A percentile compares a stretch with the other conserved stretches of the same genome.
Conservation (phyloP, 1,140 invertebrate genomes). For the Andrena cerasifolii region DNA sequence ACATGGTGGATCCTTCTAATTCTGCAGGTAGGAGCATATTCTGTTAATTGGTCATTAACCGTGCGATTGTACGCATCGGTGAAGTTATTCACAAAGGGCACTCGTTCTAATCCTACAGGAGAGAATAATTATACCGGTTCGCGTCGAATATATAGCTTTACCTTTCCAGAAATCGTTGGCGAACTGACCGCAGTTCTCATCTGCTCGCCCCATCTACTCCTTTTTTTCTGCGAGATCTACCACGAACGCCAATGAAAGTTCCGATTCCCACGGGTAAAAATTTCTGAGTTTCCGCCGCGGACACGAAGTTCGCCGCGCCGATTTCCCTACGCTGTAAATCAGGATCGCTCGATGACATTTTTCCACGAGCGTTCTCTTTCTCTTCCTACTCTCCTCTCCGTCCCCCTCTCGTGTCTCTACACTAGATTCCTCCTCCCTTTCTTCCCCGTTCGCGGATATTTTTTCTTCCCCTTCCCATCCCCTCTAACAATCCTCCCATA, state of each 20-base stretch:
- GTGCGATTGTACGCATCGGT: slow-evolving; percentile 15
- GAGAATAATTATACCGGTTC: background rate
- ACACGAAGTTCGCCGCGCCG: slow-evolving; percentile 62
- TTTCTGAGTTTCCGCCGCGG: slow-evolving; percentile 60
- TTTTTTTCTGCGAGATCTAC: slow-evolving; percentile 21
- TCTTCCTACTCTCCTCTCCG: background rate
- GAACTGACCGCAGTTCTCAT: background rate
- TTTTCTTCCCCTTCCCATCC: slow-evolving; percentile 19
- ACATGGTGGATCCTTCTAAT: slow-evolving; percentile 32
- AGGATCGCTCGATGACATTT: slow-evolving; percentile 75
- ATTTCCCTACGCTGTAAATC: slow-evolving; percentile 76
- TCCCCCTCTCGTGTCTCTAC: background rate
- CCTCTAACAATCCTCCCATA: slow-evolving; percentile 36
- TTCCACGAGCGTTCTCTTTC: slow-evolving; percentile 62
- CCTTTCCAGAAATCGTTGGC: slow-evolving; percentile 7
- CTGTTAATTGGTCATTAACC: slow-evolving; percentile 68
- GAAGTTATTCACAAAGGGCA: slow-evolving; percentile 20
- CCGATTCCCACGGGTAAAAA: slow-evolving; percentile 58
- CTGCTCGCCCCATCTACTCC: background rate
- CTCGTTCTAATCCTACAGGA: background rate
- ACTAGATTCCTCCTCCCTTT: background rate
- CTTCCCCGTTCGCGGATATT: slow-evolving; percentile 20
- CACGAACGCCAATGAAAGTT: slow-evolving; percentile 60
- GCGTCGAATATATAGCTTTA: slow-evolving; percentile 32
- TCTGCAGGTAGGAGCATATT: slow-evolving; percentile 41